Percentiles rank a stretch among this genome's conserved stretches.
Conservation (phyloP, 1,140 invertebrate species). For the Amphibalanus amphitrite region DNA sequence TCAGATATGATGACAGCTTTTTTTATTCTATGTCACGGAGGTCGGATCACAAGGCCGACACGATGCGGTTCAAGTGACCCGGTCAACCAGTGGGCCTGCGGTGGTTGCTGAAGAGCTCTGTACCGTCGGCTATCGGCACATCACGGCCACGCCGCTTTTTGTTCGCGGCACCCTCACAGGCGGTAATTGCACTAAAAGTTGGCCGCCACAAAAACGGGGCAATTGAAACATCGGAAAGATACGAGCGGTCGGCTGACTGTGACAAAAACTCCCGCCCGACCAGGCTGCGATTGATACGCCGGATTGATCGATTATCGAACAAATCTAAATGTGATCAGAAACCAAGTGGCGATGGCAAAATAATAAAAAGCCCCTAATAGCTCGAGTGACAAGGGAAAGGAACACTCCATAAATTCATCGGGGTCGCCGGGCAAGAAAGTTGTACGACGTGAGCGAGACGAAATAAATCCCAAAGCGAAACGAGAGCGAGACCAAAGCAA, state of each 20-base stretch:
- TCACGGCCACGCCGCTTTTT: neutral
- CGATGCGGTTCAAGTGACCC: no score
- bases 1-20: neutral
- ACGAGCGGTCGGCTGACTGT: neutral
- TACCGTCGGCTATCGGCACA: neutral
- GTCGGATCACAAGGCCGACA: no score
- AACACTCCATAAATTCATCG: neutral
- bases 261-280: neutral
- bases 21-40: no score
- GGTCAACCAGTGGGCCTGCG: no score
- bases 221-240: slow-evolving; percentile 1
- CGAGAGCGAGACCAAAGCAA: no score
- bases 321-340: neutral
- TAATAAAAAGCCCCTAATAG: neutral
- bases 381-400: neutral
- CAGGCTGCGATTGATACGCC: neutral
- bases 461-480: no score
- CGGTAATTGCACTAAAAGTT: neutral
- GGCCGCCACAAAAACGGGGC: neutral
- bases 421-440: neutral
- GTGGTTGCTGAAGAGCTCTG: no score
- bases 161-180: neutral
- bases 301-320: neutral
- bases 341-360: neutral
- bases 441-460: no score